Evolutionary conservation across 2,888 invertebrate species (phyloP), one percentile per base, ranked within the genome.

Genomic region (Drosophila quinaria): DNA sequence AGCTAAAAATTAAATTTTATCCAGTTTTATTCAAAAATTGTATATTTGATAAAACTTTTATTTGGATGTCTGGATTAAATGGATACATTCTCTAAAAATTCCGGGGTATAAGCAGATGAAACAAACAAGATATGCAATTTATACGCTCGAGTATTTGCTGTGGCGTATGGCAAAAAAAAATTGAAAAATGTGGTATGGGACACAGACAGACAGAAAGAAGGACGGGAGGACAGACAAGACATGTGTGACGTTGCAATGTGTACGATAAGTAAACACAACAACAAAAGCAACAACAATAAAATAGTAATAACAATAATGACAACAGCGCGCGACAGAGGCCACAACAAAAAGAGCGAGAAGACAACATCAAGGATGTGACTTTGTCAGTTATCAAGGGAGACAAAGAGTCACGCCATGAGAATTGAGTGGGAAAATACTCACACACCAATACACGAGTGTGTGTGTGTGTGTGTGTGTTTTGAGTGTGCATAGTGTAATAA

Each of bases 281-380:
- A 11, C 55, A 64, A 58, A 33, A 68, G 69, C 60, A 74, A 72
- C 67, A 73, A 78, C 70, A 78, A 75, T 81, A 65, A 69, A 78
- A 87, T 78, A 75, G 86, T 80, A 77, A 80, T 74, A 79, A 77
- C 65, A 80, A 77, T 72, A 86, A 80, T 66, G 70, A 81, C 74
- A 74, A 59, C 70, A 74, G 60, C 51, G 60, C 51, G 63, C 54
- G 68, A 39, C 70, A 46, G 51, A 50, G 56, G 51, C 47, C 58
- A 70, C 52, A 70, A 22, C 3, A 51, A 61, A 25, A 42, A 46
- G 37, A 39, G 41, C 17, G 49, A 56, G 33, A 44, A 61, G 56
- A 31, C 42, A 55, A 33, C 35, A 42, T 33, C 69, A 70, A 66
- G 66, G 63, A 78, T 78, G 67, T 54, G 71, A 69, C 84, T 63